Evolutionary conservation across 2,888 invertebrate genomes (phyloP).

Genomic region (Leptopilina syphax): DNA sequence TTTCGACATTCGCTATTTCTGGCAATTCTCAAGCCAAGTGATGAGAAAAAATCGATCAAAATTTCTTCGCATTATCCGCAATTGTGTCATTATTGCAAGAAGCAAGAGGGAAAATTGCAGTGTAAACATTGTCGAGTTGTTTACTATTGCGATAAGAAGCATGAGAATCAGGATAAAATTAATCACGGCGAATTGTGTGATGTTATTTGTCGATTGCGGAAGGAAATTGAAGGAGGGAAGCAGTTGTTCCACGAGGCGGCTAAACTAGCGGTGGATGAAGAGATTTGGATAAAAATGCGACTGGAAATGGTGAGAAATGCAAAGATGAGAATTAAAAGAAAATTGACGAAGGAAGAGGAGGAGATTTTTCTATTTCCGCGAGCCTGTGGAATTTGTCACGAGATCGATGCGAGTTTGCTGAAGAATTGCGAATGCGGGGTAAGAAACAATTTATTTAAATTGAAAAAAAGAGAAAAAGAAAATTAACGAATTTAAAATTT

Average conservation of each 20-base stretch:
- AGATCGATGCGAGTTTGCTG: constrained; percentile 53
- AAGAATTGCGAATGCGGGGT: constrained; percentile 24
- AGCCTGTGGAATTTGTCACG: constrained; percentile 62
- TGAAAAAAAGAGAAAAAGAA: no score
- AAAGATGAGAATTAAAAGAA: constrained; percentile 52
- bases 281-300: neutral
- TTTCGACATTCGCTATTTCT: no score
- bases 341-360: constrained; percentile 57
- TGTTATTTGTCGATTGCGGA: neutral
- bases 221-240: constrained; percentile 35
- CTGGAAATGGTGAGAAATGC: constrained; percentile 57
- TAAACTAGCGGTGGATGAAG: constrained; percentile 46
- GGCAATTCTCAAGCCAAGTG: no score
- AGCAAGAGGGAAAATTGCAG: neutral
- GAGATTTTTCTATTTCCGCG: constrained; percentile 67
- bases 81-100: neutral
- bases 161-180: neutral
- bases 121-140: neutral
- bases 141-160: neutral
- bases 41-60: no score
- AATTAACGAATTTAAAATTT: no score
- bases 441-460: neutral
- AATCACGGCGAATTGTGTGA: neutral
- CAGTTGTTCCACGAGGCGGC: constrained; percentile 39
- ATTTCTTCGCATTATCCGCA: neutral